These are phyloP conservation scores for Poeciliopsis turneri DNA, from an alignment of 2,797 vertebrate genomes.

Conservation along the genomic window DNA sequence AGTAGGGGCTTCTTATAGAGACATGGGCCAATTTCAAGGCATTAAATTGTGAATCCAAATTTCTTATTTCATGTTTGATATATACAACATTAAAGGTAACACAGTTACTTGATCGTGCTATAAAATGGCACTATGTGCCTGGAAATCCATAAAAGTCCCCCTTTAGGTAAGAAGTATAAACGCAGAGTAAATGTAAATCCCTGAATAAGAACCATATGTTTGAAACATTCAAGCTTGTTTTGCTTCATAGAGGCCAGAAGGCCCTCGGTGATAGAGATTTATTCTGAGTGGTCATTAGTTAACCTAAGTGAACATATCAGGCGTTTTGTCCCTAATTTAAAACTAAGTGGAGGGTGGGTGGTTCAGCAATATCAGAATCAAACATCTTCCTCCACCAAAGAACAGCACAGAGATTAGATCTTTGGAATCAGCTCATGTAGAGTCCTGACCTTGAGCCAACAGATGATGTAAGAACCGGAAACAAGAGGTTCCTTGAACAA, in stretches of 20 bases:
- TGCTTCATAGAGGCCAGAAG: background rate
- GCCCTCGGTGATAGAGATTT: background rate
- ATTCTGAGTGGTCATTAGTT: background rate
- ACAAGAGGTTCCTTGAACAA: background rate
- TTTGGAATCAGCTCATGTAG: background rate
- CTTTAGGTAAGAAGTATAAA: background rate
- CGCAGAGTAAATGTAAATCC: background rate
- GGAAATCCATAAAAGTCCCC: too few species aligned
- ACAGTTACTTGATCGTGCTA: too few species aligned
- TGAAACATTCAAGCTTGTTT: background rate
- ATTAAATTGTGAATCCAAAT: too few species aligned
- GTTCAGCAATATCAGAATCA: background rate
- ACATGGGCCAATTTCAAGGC: too few species aligned
- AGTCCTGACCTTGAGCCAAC: constrained; percentile 2
- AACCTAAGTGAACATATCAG: background rate
- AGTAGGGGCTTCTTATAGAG: too few species aligned
- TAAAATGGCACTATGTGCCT: too few species aligned
- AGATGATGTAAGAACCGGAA: background rate
- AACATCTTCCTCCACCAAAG: rapidly evolving
- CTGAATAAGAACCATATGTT: background rate
- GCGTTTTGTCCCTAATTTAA: background rate
- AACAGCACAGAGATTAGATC: background rate
- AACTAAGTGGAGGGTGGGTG: background rate
- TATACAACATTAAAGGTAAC: too few species aligned
- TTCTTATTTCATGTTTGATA: too few species aligned